A percentile compares a stretch with the other conserved stretches of the same genome.
Conservation (phyloP, 2,113 vertebrate species). For the Cyanocitta stelleri region DNA sequence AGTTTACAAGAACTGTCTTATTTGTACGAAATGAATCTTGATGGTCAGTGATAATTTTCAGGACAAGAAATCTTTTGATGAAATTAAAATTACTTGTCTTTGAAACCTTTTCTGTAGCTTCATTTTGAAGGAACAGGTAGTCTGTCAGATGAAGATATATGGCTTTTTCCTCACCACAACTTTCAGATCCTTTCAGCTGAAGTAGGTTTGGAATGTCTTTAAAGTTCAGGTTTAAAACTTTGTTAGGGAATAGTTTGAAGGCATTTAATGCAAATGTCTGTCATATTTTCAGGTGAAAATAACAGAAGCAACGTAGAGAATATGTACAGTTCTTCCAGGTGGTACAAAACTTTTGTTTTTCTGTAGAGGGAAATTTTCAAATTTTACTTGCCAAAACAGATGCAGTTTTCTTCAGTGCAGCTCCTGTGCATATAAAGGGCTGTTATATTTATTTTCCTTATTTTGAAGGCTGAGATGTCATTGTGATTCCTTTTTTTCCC, state of each 20-base stretch:
- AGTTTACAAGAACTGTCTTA: neutral
- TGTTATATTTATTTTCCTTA: neutral
- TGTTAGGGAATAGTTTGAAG: neutral
- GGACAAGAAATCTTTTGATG: neutral
- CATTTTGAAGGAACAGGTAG: neutral
- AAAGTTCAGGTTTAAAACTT: neutral
- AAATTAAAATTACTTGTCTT: neutral
- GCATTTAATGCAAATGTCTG: neutral
- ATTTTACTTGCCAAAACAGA: neutral
- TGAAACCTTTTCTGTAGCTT: neutral
- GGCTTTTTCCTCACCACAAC: neutral
- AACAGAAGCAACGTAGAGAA: neutral
- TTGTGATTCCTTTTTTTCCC: neutral
- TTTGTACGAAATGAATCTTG: neutral
- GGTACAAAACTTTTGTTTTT: neutral
- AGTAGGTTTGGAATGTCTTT: neutral
- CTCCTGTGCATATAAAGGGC: neutral
- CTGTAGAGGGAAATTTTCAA: neutral
- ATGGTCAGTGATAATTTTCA: neutral
- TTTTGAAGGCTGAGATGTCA: neutral
- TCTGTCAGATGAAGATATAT: neutral
- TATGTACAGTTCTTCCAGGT: neutral
- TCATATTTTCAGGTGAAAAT: neutral
- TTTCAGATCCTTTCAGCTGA: neutral
- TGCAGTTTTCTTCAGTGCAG: neutral